phyloP scores from a whole-genome alignment of 2,888 invertebrate species.

The Phania funesta region DNA sequence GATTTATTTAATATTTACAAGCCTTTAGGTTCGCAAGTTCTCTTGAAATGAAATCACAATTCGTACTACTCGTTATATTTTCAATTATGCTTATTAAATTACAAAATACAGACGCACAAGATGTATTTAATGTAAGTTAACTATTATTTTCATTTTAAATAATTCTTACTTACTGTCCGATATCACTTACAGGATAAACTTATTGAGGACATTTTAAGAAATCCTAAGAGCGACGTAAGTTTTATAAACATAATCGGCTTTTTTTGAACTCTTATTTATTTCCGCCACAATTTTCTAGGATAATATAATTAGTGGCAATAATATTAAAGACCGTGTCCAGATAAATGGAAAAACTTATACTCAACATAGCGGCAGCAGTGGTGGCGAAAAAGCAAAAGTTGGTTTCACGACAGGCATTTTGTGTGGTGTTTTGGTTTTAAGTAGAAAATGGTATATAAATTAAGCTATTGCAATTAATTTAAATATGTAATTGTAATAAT shows the following conservation, averaged over 20 bases:
- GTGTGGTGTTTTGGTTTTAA: not conserved
- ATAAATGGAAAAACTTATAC: slow-evolving; percentile 6
- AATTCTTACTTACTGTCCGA: not conserved
- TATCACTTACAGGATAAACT: not conserved
- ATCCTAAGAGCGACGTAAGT: not conserved
- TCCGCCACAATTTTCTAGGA: not conserved
- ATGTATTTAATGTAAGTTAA: slow-evolving; percentile 12
- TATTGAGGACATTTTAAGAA: not conserved
- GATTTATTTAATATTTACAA: not conserved
- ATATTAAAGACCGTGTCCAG: slow-evolving; percentile 7
- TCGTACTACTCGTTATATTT: not conserved
- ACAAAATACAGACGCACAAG: not conserved
- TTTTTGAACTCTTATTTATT: not conserved
- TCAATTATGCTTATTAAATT: not conserved
- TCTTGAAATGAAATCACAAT: not conserved
- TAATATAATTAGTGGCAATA: slow-evolving; percentile 5
- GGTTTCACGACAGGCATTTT: not conserved
- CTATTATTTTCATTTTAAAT: not conserved
- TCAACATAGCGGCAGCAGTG: not conserved
- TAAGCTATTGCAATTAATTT: not conserved
- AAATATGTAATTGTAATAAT: not conserved
- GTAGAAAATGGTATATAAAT: not conserved
- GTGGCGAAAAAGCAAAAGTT: not conserved
- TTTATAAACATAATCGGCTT: not conserved
- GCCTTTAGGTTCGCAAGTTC: not conserved